Conservation (phyloP, 2,888 invertebrate species). For the Mesoligia furuncula region DNA sequence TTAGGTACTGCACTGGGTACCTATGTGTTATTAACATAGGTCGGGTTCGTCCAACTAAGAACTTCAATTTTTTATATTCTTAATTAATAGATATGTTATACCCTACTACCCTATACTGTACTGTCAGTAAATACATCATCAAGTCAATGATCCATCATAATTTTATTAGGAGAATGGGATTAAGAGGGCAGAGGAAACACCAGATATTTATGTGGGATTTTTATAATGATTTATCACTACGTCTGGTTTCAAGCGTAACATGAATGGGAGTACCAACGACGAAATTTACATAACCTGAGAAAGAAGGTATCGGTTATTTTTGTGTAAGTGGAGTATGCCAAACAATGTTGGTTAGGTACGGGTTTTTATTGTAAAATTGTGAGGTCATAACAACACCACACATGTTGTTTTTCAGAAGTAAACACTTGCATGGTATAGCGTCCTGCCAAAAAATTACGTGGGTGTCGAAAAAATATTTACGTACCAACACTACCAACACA, state of each 20-base stretch:
- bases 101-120: constrained; percentile 71
- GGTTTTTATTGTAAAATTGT: constrained; percentile 3
- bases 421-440: neutral
- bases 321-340: constrained; percentile 52
- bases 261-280: constrained; percentile 55
- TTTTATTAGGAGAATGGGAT: constrained; percentile 77
- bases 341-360: constrained; percentile 20
- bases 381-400: constrained; percentile 7
- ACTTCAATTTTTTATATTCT: neutral
- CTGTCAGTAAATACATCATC: constrained; percentile 69
- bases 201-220: constrained; percentile 69
- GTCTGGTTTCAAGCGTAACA: constrained; percentile 46
- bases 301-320: constrained; percentile 39
- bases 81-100: neutral
- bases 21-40: too few species aligned
- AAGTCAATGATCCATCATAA: constrained; percentile 79
- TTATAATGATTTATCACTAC: constrained; percentile 72
- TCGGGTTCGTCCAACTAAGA: too few species aligned
- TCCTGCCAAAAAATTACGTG: too few species aligned
- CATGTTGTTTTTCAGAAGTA: neutral
- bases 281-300: constrained; percentile 38
- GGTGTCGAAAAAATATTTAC: too few species aligned
- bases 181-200: constrained; percentile 82
- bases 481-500: too few species aligned
- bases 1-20: too few species aligned